phyloP scores from a whole-genome alignment of 2,888 invertebrate genomes.

The Plutella xylostella region DNA sequence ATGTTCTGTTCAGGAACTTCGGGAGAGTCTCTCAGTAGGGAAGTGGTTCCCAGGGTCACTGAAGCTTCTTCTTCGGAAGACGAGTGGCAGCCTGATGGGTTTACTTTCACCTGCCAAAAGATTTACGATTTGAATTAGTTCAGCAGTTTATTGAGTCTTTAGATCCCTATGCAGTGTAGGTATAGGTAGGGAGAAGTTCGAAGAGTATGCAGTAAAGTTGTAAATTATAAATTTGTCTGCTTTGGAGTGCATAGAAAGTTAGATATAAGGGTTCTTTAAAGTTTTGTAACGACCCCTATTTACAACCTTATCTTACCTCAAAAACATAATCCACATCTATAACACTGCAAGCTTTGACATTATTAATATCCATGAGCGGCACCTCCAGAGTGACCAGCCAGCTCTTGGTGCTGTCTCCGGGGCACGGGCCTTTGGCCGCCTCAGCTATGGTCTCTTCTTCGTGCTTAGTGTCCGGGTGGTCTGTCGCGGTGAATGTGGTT shows the following conservation, averaged over 20 bases:
- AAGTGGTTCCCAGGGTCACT: slow-evolving; percentile 41
- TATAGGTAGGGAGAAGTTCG: too few species aligned
- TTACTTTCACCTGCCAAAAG: slow-evolving; percentile 32
- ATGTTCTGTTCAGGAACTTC: slow-evolving; percentile 34
- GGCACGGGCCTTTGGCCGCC: slow-evolving; percentile 67
- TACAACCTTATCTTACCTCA: slow-evolving; percentile 46
- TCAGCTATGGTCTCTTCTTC: slow-evolving; percentile 28
- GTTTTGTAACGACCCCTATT: too few species aligned
- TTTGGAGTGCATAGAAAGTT: too few species aligned
- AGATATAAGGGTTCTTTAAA: too few species aligned
- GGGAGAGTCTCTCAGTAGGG: slow-evolving; percentile 25
- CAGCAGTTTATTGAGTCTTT: too few species aligned
- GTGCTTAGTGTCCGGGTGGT: slow-evolving; percentile 25
- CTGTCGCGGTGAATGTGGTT: slow-evolving; percentile 29
- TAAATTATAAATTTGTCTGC: too few species aligned
- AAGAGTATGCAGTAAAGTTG: too few species aligned
- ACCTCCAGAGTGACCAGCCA: slow-evolving; percentile 75
- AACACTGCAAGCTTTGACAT: slow-evolving; percentile 74
- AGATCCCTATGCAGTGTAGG: too few species aligned
- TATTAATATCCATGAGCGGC: slow-evolving; percentile 77
- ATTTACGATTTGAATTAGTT: too few species aligned
- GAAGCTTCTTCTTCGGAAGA: slow-evolving; percentile 26
- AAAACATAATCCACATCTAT: slow-evolving; percentile 77
- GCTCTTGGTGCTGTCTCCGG: slow-evolving; percentile 66
- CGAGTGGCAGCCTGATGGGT: slow-evolving; percentile 36